These are phyloP conservation scores for Rutilus rutilus DNA, from an alignment of 2,113 vertebrate genomes.

Conservation along the genomic window DNA sequence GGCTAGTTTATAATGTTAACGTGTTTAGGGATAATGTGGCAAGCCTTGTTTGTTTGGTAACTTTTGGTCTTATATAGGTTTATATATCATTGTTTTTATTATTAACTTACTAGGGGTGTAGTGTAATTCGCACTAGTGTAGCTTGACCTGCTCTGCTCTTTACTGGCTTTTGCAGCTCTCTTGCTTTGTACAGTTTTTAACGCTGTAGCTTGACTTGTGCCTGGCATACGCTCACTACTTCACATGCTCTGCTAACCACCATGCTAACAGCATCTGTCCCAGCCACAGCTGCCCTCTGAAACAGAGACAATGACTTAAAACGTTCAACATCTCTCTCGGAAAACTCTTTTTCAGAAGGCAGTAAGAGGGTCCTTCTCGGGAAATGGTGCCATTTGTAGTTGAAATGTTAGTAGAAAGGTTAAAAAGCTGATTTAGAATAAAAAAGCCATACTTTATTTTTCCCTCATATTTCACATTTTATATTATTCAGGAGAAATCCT, in stretches of 20 bases:
- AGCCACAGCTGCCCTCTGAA: constrained; percentile 9
- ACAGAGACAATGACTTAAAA: background rate
- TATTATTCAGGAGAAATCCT: background rate
- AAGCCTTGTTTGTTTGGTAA: background rate
- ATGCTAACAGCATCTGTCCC: constrained; percentile 26
- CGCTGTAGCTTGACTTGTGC: constrained; percentile 14
- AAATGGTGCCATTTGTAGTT: constrained; percentile 20
- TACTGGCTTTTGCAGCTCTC: background rate
- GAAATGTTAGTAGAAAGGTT: too few species aligned
- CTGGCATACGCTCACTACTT: background rate
- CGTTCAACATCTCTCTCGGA: background rate
- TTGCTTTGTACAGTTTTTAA: background rate
- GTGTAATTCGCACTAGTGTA: background rate
- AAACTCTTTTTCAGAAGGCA: constrained; percentile 8
- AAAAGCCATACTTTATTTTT: too few species aligned
- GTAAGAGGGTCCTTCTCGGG: background rate
- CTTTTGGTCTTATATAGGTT: background rate
- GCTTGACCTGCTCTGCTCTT: constrained; percentile 14
- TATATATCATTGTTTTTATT: background rate
- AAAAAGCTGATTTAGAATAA: background rate
- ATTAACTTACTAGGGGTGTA: background rate
- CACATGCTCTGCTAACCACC: constrained; percentile 7
- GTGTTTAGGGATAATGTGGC: background rate
- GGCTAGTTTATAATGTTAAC: background rate
- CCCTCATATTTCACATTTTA: too few species aligned